These are phyloP conservation scores for Cephus pygmeus DNA, from an alignment of 2,888 invertebrate genomes.

Conservation along the genomic window DNA sequence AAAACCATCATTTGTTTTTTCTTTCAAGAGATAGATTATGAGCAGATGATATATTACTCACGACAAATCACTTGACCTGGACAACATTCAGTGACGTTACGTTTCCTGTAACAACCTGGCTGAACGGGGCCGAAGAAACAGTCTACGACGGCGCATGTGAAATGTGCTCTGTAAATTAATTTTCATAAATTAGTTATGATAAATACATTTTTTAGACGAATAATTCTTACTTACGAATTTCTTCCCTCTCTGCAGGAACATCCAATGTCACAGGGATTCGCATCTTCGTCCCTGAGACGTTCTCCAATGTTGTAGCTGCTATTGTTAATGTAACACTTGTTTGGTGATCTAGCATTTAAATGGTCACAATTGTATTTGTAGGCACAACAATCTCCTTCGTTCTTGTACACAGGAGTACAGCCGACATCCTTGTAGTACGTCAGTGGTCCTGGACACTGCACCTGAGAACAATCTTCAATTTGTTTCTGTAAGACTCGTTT, in stretches of 20 bases:
- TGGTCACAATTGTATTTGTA: constrained; percentile 47
- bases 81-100: constrained; percentile 33
- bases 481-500: background rate
- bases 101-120: constrained; percentile 37
- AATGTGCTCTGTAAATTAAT: constrained; percentile 32
- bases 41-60: constrained; percentile 34
- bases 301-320: constrained; percentile 45
- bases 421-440: constrained; percentile 40
- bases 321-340: constrained; percentile 50
- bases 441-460: constrained; percentile 47
- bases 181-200: background rate
- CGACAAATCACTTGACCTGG: constrained; percentile 38
- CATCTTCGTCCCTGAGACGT: constrained; percentile 38
- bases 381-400: constrained; percentile 45
- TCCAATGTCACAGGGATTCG: constrained; percentile 44
- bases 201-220: background rate
- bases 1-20: background rate
- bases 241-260: constrained; percentile 33
- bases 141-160: constrained; percentile 42
- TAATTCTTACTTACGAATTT: constrained; percentile 2
- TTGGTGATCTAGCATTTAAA: constrained; percentile 29
- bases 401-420: constrained; percentile 45
- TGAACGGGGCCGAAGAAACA: constrained; percentile 23
- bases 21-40: too few relatives aligned
- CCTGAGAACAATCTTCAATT: constrained; percentile 31